phyloP scores from a whole-genome alignment of 2,888 invertebrate genomes.

The Silvanus unidentatus region DNA sequence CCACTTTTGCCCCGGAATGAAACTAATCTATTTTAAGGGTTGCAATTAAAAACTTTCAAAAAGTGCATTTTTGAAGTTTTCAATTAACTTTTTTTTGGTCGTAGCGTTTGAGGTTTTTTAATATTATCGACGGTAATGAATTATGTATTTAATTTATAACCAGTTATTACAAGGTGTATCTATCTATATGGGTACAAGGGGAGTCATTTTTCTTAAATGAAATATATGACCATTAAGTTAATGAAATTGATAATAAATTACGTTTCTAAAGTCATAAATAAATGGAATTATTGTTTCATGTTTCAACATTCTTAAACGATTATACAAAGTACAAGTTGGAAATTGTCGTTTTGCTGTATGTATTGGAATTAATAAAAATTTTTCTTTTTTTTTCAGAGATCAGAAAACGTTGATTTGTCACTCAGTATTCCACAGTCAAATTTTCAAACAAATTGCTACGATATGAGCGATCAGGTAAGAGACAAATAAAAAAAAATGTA shows the following conservation, averaged over 20 bases:
- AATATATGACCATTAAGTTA: slow-evolving; percentile 22
- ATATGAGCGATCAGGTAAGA: slow-evolving; percentile 72
- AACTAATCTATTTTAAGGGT: too few species aligned
- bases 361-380: too few species aligned
- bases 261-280: slow-evolving; percentile 11
- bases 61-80: slow-evolving; percentile 7
- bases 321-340: background rate
- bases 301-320: slow-evolving; percentile 3
- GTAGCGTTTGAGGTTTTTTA: too few species aligned
- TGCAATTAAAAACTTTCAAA: too few species aligned
- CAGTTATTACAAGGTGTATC: slow-evolving; percentile 18
- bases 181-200: slow-evolving; percentile 18
- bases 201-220: slow-evolving; percentile 20
- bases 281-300: slow-evolving; percentile 9
- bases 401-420: slow-evolving; percentile 69
- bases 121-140: too few species aligned
- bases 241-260: slow-evolving; percentile 26
- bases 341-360: background rate
- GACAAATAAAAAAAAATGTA: background rate
- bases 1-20: too few species aligned
- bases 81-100: slow-evolving; percentile 11
- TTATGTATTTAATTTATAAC: slow-evolving; percentile 19
- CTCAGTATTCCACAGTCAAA: slow-evolving; percentile 62
- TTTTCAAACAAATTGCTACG: slow-evolving; percentile 63
- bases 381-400: slow-evolving; percentile 60